phyloP scores from a whole-genome alignment of 2,888 invertebrate genomes.

The Nycteola revayana region DNA sequence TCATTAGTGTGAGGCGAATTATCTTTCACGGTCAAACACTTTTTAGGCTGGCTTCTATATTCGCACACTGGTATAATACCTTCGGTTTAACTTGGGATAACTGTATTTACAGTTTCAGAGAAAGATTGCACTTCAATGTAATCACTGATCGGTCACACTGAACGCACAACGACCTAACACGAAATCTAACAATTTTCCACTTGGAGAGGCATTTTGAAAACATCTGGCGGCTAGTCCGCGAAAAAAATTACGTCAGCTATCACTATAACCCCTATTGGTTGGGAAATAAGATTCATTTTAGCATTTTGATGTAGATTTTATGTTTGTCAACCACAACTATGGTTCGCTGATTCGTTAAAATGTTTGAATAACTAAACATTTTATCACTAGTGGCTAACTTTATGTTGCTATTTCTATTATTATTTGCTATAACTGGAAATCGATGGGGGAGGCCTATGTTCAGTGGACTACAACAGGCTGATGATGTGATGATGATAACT shows the following conservation, averaged over 20 bases:
- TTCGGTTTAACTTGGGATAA: constrained; percentile 18
- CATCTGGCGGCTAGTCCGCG: constrained; percentile 50
- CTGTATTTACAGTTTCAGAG: constrained; percentile 35
- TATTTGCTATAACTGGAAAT: too few relatives aligned
- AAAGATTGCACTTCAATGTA: constrained; percentile 45
- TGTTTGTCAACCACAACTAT: constrained; percentile 28
- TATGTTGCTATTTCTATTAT: too few relatives aligned
- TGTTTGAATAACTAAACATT: constrained; percentile 55
- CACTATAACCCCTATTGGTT: constrained; percentile 33
- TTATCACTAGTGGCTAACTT: constrained; percentile 44
- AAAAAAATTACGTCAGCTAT: constrained; percentile 26
- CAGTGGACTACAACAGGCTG: too few relatives aligned
- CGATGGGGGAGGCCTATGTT: too few relatives aligned
- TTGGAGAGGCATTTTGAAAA: constrained; percentile 63
- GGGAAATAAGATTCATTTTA: constrained; percentile 35
- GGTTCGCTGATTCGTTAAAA: constrained; percentile 53
- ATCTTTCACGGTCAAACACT: too few relatives aligned
- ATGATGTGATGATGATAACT: too few relatives aligned
- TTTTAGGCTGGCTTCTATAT: too few relatives aligned
- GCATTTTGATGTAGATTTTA: constrained; percentile 7
- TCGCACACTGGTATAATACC: background rate
- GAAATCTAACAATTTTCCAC: constrained; percentile 74
- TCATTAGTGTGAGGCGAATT: too few relatives aligned
- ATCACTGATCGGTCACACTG: constrained; percentile 62
- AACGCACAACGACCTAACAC: constrained; percentile 64